Evolutionary conservation across 2,113 vertebrate species (phyloP), one percentile per base, ranked within the genome.

Genomic region (Entosphenus tridentatus): DNA sequence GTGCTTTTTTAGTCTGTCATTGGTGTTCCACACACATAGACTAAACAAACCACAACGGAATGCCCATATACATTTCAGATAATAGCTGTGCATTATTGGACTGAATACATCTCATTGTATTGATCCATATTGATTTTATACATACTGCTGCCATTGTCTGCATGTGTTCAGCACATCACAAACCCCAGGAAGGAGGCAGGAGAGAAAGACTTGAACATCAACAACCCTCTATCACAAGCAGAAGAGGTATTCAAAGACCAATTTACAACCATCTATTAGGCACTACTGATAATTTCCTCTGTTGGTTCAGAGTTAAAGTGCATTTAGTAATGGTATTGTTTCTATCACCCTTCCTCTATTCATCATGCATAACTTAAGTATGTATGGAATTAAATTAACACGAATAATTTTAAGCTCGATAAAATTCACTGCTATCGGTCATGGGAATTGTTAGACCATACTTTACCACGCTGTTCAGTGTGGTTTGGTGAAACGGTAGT

Each of bases 151-250:
- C 58, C 3, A 17, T 62, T 13, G 16, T 17, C 13, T 62, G 58
- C 16, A 7, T 17, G 58, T 62, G 13, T 65, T 2, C 62, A 65
- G 62, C 62, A 65, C 62, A 65, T 65, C 62, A 65, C 62, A n/a
- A 65, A 65, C 62, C 62, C 62, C 8, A n/a, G 18, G n/a, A 21
- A 65, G 21, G 62, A 65, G 10, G 62, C n/a, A 65, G 18, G 18
- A 18, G 62, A 18, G n/a, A n/a, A 65, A 65, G 62, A 65, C 62
- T 18, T 65, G 62, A 65, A 18, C 10, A 11, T 65, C 62, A 65
- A 65, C 18, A 65, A 65, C 62, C 62, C 62, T 18, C 62, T 65
- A 18, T 65, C 62, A 65, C 62, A 65, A 18, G 62, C n/a, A 18
- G 62, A 65, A 16, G 62, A 65, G 62, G 62, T 65, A 18, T 39